Base-by-base conservation (phyloP, 2,797 vertebrate species). In the Molothrus ater region DNA sequence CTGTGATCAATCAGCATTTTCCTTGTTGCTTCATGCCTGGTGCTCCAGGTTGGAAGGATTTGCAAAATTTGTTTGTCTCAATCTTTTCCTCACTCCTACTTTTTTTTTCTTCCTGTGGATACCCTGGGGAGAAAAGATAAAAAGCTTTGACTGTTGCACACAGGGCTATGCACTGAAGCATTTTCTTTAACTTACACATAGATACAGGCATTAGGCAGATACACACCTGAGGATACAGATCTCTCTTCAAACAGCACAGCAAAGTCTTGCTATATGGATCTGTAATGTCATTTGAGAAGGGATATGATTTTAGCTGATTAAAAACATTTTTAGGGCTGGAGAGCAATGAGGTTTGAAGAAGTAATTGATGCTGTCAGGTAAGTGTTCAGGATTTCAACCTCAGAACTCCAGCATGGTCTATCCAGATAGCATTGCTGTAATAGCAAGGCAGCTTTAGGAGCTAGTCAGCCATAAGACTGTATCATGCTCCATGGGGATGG, bases 21-120 rank as follows among this genome's bases (percentile, higher is more conserved):
- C 86, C 86, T 92, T 94, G 86, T 96, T 96, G 87, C 93, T 96
- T 96, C 89, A 97, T 79, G 85, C 76, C 86, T 84, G 34, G 19
- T 84, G 66, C 50, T 95, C 81, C 87, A 86, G 74, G 65, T 60
- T 75, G 68, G 63, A 89, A 94, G 79, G 64, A 95, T 93, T 94
- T 97, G 94, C 95, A 97, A 96, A 96, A 96, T 75, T 72, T 96
- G 94, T 97, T 97, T 97, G 94, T 36, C 93, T 92, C 96, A 80
- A 92, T 93, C 47, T 91, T 75, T 31, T 69, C 36, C 29, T 72
- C 79, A 20, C 10, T 60, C 18, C 40, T 54, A 42, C 13, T 28
- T 53, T 63, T 36, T 36, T 50, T 50, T 28, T 24, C 16, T 36
- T 76, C 22, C 48, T 94, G 76, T 53, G 5, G 42, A 96, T 97